Base-by-base conservation (phyloP, 92 coral and sea anemone genomes). In the Umimayanthus kanabou region DNA sequence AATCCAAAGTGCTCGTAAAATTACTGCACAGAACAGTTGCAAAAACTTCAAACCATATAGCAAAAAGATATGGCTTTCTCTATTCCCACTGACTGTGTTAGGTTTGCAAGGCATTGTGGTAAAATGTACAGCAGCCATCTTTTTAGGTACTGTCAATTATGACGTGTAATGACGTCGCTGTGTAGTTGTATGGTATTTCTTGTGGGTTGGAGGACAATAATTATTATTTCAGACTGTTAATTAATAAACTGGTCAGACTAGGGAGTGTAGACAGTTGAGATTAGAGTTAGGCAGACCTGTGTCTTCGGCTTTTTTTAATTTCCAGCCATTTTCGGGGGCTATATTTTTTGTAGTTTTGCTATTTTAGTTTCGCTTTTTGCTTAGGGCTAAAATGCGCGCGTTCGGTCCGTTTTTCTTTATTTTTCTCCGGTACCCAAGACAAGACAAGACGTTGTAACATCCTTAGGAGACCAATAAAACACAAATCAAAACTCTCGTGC, bases 201-300 rank as follows among this genome's bases (percentile, higher is more conserved):
- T 61, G 69, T 61, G 69, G 25, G 69, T 61, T 61, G 69, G 18
- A 8, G 25, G 69, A 22, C 69, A 61, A 18, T 50, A 10, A 50
- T 11, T 50, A 50, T 50, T 1, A 18, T 61, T 18, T 57, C 1
- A 20, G 65, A 57, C 23, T 47, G 10, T 50, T 50, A 50, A 10
- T 15, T 50, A 4, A 45, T 45, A 57, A 15, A 57, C 20, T 61
- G 69, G 69, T 22, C 69, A 61, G 69, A 18, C 6, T 20, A 61
- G 23, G 69, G 69, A 61, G 25, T 4, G 69, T 3, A 61, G 69
- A 61, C 69, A 61, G 69, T 61, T 22, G 25, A 20, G 69, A 61
- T 61, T 61, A 61, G 69, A 61, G 69, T 25, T 22, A 61, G 69
- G 69, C 69, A 61, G 69, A 61, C 69, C 69, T 61, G 69, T 61